Evolutionary conservation across 2,113 vertebrate genomes (phyloP).

Genomic region (Ceratotherium simum): DNA sequence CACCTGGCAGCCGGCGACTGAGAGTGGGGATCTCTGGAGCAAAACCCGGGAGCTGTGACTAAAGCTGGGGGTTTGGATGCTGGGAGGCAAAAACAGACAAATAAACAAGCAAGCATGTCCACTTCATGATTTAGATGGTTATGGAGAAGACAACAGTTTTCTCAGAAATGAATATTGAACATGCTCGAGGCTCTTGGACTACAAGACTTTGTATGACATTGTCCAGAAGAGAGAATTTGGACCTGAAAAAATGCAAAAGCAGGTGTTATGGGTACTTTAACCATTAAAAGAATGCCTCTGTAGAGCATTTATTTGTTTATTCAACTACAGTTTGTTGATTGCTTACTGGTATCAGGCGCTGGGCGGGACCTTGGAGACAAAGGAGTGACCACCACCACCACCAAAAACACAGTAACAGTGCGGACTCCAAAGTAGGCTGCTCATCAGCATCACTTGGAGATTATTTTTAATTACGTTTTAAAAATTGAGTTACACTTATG

Average conservation of each 20-base stretch:
- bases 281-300: background rate
- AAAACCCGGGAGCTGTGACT: background rate
- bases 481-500: background rate
- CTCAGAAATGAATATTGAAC: background rate
- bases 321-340: background rate
- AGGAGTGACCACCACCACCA: background rate
- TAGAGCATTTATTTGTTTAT: background rate
- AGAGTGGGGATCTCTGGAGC: background rate
- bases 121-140: background rate
- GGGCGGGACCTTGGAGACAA: background rate
- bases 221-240: background rate
- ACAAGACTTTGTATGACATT: background rate
- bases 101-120: background rate
- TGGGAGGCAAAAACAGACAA: background rate
- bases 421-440: background rate
- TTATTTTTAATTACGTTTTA: background rate
- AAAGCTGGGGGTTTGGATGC: background rate
- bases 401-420: background rate
- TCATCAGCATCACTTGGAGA: background rate
- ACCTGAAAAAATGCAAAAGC: background rate
- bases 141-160: background rate
- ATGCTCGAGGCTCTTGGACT: background rate
- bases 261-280: background rate
- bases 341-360: background rate
- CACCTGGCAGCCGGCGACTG: too few species aligned